Percentiles rank a stretch among this genome's conserved stretches.
phyloP scores from a whole-genome alignment of 2,113 vertebrate genomes.

The Pogona vitticeps region DNA sequence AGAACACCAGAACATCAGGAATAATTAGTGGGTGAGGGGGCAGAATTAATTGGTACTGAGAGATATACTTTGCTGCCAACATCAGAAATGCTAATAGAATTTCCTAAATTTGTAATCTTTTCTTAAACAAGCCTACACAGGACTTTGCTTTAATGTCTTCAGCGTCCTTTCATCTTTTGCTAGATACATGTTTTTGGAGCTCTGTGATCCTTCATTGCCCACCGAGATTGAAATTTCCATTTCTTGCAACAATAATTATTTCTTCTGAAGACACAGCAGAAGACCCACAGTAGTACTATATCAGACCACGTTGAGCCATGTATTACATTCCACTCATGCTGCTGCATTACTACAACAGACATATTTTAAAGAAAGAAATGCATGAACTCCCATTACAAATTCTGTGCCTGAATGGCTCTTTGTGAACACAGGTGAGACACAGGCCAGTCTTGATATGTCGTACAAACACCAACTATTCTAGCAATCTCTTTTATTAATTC shows the following conservation, averaged over 20 bases:
- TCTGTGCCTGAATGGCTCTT: slow-evolving; percentile 44
- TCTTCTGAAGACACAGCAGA: slow-evolving; percentile 71
- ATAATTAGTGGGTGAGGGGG: slow-evolving; percentile 35
- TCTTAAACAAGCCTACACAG: slow-evolving; percentile 37
- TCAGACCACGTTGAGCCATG: slow-evolving; percentile 46
- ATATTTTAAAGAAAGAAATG: slow-evolving; percentile 63
- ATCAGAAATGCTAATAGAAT: slow-evolving; percentile 52
- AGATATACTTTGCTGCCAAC: slow-evolving; percentile 44
- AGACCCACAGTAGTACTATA: slow-evolving; percentile 60
- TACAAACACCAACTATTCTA: slow-evolving; percentile 33
- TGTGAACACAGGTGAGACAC: slow-evolving; percentile 49
- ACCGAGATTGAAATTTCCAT: slow-evolving; percentile 40
- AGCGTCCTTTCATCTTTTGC: slow-evolving; percentile 35
- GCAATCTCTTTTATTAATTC: slow-evolving; percentile 45
- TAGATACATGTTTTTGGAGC: not conserved
- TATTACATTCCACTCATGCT: slow-evolving; percentile 60
- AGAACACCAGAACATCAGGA: slow-evolving; percentile 37
- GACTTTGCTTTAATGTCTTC: slow-evolving; percentile 2
- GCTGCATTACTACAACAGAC: slow-evolving; percentile 60
- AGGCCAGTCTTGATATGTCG: slow-evolving; percentile 32
- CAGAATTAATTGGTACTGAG: slow-evolving; percentile 52
- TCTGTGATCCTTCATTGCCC: slow-evolving; percentile 46
- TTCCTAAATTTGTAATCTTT: slow-evolving; percentile 44
- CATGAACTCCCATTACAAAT: slow-evolving; percentile 47
- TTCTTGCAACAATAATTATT: slow-evolving; percentile 70